These are phyloP conservation scores for Mesopsocus fuscifrons DNA, from an alignment of 2,888 invertebrate species.

Conservation along the genomic window DNA sequence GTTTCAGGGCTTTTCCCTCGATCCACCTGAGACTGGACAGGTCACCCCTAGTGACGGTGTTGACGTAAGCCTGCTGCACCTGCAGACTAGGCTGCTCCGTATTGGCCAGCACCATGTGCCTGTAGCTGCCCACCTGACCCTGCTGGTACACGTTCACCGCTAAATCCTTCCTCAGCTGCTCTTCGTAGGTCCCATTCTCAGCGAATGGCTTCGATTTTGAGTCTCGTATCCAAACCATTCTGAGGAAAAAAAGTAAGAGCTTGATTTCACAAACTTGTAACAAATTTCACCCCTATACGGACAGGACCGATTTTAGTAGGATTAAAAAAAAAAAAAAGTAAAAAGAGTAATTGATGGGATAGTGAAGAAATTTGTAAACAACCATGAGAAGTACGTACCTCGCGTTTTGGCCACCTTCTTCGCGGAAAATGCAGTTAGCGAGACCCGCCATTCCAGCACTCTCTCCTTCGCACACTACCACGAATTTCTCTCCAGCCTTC, in stretches of 20 bases:
- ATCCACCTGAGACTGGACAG: constrained; percentile 85
- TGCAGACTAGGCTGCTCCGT: constrained; percentile 24
- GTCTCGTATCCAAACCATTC: constrained; percentile 44
- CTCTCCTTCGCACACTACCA: constrained; percentile 47
- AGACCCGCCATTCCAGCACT: constrained; percentile 67
- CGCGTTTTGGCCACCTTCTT: constrained; percentile 57
- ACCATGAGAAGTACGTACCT: too few relatives aligned
- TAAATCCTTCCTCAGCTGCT: constrained; percentile 54
- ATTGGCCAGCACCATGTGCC: constrained; percentile 52
- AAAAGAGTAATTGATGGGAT: too few relatives aligned
- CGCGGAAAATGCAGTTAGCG: constrained; percentile 74
- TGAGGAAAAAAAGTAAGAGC: constrained; percentile 17
- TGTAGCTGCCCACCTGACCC: constrained; percentile 52
- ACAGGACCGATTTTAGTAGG: too few relatives aligned
- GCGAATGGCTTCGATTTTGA: constrained; percentile 38
- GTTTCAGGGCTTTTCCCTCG: constrained; percentile 39
- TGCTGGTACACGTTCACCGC: constrained; percentile 67
- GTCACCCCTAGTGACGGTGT: constrained; percentile 82
- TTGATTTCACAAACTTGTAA: too few relatives aligned
- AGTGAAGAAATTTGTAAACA: too few relatives aligned
- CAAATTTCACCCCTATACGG: too few relatives aligned
- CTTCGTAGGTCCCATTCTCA: constrained; percentile 34
- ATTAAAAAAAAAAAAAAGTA: too few relatives aligned
- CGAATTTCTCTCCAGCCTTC: constrained; percentile 39
- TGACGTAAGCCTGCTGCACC: constrained; percentile 88